A percentile compares a stretch with the other conserved stretches of the same genome.
phyloP scores from a whole-genome alignment of 2,113 vertebrate genomes.

The Euleptes europaea region DNA sequence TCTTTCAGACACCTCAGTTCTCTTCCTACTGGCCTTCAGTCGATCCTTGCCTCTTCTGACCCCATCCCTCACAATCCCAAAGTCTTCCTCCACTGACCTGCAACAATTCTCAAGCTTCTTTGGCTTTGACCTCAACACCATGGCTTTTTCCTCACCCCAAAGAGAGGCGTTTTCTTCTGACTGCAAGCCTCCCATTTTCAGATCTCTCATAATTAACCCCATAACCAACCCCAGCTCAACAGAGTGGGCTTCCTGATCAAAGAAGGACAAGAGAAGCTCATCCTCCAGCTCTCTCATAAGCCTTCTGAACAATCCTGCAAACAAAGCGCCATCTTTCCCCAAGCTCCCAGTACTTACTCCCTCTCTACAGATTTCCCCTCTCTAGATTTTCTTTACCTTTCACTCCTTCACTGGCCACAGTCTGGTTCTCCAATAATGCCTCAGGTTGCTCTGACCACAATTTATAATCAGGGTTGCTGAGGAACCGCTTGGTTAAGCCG shows the following conservation, averaged over 20 bases:
- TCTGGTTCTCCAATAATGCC: constrained; percentile 73
- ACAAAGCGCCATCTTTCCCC: not conserved
- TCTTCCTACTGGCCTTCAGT: not conserved
- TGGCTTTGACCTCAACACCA: not conserved
- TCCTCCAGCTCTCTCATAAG: not conserved
- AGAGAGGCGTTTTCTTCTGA: not conserved
- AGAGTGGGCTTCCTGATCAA: not conserved
- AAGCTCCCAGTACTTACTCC: not conserved
- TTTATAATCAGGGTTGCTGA: constrained; percentile 75
- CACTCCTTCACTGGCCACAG: constrained; percentile 54
- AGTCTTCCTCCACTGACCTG: not conserved
- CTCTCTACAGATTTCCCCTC: not conserved
- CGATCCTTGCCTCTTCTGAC: not conserved
- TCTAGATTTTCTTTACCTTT: not conserved
- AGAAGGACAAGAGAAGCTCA: not conserved
- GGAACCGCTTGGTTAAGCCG: constrained; percentile 71
- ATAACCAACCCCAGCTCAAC: not conserved
- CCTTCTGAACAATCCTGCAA: too few species aligned
- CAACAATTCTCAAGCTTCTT: not conserved
- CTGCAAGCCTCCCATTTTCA: not conserved
- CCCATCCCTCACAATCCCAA: not conserved
- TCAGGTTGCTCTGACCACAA: constrained; percentile 80
- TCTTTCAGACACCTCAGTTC: too few species aligned
- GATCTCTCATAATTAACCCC: not conserved
- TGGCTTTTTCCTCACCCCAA: not conserved